phyloP scores from a whole-genome alignment of 1,140 invertebrate genomes.

The Drosophila tropicalis region DNA sequence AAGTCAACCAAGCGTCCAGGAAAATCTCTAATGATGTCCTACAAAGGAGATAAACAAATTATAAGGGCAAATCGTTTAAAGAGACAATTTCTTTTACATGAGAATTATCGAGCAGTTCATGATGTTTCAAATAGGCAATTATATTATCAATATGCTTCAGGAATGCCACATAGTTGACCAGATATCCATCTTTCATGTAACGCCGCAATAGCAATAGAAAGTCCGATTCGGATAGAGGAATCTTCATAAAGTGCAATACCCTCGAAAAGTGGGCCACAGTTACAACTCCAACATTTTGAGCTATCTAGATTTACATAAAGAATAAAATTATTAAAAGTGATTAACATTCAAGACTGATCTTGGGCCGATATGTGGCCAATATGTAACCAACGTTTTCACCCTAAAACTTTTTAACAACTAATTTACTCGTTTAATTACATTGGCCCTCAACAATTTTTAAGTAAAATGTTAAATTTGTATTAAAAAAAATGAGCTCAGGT shows the following conservation, averaged over 20 bases:
- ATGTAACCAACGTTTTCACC: too few relatives aligned
- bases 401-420: too few relatives aligned
- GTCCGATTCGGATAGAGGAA: slow-evolving; percentile 87
- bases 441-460: too few relatives aligned
- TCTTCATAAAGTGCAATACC: slow-evolving; percentile 87
- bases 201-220: slow-evolving; percentile 88
- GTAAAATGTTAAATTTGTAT: too few relatives aligned
- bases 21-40: slow-evolving; percentile 85
- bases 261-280: slow-evolving; percentile 89
- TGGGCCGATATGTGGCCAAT: too few relatives aligned
- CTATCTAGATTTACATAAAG: slow-evolving; percentile 83
- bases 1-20: slow-evolving; percentile 87
- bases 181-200: slow-evolving; percentile 88
- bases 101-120: slow-evolving; percentile 60
- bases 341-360: too few relatives aligned
- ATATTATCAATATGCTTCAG: slow-evolving; percentile 86
- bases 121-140: slow-evolving; percentile 76
- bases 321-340: too few relatives aligned
- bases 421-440: too few relatives aligned
- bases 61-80: neutral
- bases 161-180: slow-evolving; percentile 89
- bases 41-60: neutral
- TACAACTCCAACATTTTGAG: slow-evolving; percentile 88
- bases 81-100: slow-evolving; percentile 41
- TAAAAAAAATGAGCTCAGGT: too few relatives aligned